Percentiles rank a stretch among this genome's conserved stretches.
phyloP scores from a whole-genome alignment of 2,888 invertebrate species.

The Rhorus exstirpatorius region DNA sequence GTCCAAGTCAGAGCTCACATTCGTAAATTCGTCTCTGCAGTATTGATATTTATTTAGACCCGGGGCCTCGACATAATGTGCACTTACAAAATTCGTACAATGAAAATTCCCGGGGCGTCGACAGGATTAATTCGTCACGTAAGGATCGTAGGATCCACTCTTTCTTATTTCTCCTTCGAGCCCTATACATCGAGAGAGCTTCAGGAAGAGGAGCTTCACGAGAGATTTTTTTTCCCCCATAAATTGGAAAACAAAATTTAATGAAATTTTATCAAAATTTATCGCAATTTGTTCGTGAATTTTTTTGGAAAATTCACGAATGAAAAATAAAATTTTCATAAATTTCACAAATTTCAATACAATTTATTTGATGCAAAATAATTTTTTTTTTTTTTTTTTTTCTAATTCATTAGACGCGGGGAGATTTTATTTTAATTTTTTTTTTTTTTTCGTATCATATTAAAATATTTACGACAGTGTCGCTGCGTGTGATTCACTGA shows the following conservation, averaged over 20 bases:
- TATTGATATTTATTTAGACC: constrained; percentile 57
- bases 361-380: no score
- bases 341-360: no score
- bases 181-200: no score
- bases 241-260: neutral
- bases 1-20: neutral
- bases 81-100: constrained; percentile 17
- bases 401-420: neutral
- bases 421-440: neutral
- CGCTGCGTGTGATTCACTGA: constrained; percentile 57
- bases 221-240: constrained; percentile 10
- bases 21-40: constrained; percentile 3
- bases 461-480: constrained; percentile 24
- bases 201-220: no score
- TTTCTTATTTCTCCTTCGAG: constrained; percentile 15
- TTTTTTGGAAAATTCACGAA: no score
- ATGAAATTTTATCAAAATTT: neutral
- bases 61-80: neutral
- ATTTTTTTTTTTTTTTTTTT: neutral
- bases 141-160: constrained; percentile 30
- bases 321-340: no score
- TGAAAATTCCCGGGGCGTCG: constrained; percentile 24
- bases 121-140: constrained; percentile 63
- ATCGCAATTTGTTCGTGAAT: no score
- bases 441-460: neutral